Evolutionary conservation across 2,888 invertebrate species (phyloP).

Genomic region (Drosophila monieri): DNA sequence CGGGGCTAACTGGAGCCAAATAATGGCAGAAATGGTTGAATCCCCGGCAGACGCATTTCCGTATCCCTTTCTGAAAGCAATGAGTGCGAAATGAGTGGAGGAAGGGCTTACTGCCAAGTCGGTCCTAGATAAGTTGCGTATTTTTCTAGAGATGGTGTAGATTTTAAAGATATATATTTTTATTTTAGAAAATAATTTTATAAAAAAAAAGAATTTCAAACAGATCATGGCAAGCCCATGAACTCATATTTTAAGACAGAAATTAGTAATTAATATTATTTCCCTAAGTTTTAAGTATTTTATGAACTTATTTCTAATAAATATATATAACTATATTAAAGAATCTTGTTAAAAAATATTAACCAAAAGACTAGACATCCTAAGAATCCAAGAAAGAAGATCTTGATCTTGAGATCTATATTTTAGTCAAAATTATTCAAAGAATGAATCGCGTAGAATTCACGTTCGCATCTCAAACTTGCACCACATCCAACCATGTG

Average conservation of each 20-base stretch:
- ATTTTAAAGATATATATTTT: neutral
- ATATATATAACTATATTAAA: no score
- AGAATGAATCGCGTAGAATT: neutral
- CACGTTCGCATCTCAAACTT: constrained; percentile 23
- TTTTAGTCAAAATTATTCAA: no score
- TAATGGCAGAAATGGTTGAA: constrained; percentile 17
- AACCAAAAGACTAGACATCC: no score
- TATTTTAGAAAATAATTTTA: neutral
- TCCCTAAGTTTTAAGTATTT: no score
- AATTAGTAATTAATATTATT: no score
- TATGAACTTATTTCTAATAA: no score
- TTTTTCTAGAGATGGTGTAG: constrained; percentile 22
- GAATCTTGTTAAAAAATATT: no score
- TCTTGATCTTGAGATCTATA: no score
- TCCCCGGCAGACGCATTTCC: constrained; percentile 57
- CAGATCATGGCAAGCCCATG: no score
- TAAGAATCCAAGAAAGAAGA: no score
- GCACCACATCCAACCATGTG: constrained; percentile 60
- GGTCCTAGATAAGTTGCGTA: constrained; percentile 16
- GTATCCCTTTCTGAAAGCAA: constrained; percentile 54
- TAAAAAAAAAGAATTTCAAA: neutral
- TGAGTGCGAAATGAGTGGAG: constrained; percentile 47
- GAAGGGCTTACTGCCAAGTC: neutral
- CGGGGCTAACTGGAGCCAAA: constrained; percentile 12
- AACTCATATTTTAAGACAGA: no score